Conservation (phyloP, 2,797 vertebrate species). For the Morelia viridis region DNA sequence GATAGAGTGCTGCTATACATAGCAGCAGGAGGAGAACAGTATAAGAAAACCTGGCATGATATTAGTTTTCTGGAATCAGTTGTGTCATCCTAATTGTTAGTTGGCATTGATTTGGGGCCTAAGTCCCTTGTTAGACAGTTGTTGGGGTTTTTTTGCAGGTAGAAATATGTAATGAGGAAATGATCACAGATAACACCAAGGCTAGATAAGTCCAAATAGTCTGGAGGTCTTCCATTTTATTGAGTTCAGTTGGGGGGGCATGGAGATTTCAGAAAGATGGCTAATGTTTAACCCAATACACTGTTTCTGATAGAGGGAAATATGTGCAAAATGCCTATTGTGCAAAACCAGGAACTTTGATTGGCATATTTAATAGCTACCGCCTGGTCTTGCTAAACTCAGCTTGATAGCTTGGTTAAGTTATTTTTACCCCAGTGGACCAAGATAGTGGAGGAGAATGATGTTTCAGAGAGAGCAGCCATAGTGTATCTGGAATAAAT, state of each 20-base stretch:
- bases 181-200: neutral
- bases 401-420: slow-evolving; percentile 8
- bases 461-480: slow-evolving; percentile 22
- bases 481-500: slow-evolving; percentile 28
- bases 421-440: slow-evolving; percentile 44
- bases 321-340: neutral
- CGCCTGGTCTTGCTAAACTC: slow-evolving; percentile 35
- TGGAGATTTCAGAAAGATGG: neutral
- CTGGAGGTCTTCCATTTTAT: slow-evolving; percentile 22
- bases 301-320: neutral
- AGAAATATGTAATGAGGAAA: slow-evolving; percentile 22
- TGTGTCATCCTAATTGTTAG: neutral
- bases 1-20: no score
- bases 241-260: neutral
- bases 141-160: neutral
- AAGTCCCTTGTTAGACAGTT: neutral
- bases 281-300: slow-evolving; percentile 12
- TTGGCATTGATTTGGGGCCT: neutral
- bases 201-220: slow-evolving; percentile 18
- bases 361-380: slow-evolving; percentile 1
- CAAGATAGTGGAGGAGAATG: slow-evolving; percentile 15
- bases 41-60: no score
- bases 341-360: slow-evolving; percentile 10
- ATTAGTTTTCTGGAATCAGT: neutral
- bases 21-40: neutral